Base-by-base conservation (phyloP, 2,113 vertebrate species). In the Hippopotamus amphibius region DNA sequence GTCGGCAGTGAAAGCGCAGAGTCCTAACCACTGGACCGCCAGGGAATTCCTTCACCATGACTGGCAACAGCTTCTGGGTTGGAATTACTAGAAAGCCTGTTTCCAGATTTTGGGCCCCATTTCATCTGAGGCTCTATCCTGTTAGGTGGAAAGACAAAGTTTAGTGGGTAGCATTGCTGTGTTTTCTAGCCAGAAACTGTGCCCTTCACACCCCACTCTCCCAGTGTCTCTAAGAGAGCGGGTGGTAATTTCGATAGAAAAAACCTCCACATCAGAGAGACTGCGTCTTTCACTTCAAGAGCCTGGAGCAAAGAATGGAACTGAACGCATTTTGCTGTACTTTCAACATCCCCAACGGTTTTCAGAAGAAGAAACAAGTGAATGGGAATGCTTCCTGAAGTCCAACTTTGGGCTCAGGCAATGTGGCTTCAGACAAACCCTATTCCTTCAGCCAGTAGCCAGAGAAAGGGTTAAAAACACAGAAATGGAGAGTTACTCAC, bases 401-500 rank as follows among this genome's bases (percentile, higher is more conserved):
- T 4, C 55, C 41, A 43, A 10, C 53, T 41, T 61, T 85, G 14
- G 22, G 24, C 46, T 14, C 77, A 33, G 21, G 86, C 7, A 21
- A n/a, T 19, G 12, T n/a, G 7, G 13, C 10, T 12, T 69, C 43
- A 63, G 11, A 68, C 57, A 66, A 48, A 48, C 9, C 71, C 30
- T n/a, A 33, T n/a, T 2, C 5, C 50, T 53, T 90, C 12, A 57
- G 80, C 21, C 21, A 43, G 46, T 0, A 46, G 68, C 74, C 74
- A 74, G 74, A 77, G 61, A 95, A 63, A 0, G 61, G 53, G 55
- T 80, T 80, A 95, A 80, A 94, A 69, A 61, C 22, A n/a, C 19
- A 81, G 81, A 90, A 68, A 65, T 0, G 2, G 50, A 59, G 55
- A 7, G n/a, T 15, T 57, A 99, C 99, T 99, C 97, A 99, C 99